phyloP scores from a whole-genome alignment of 2,888 invertebrate species.

The Acanthopleura granulata region DNA sequence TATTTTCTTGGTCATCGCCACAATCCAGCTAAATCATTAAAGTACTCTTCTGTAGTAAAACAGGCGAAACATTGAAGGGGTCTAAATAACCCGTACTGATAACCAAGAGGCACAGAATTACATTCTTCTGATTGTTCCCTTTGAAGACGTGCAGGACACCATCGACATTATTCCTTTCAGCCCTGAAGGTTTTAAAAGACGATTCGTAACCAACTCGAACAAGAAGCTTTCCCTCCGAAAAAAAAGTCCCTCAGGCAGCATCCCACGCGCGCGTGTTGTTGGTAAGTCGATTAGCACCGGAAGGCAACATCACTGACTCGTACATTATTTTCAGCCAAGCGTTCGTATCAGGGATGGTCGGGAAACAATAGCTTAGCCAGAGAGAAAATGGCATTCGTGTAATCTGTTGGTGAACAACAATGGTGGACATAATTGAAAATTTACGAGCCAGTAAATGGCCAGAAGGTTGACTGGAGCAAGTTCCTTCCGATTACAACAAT shows the following conservation, averaged over 20 bases:
- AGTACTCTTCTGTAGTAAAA: neutral
- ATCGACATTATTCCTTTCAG: neutral
- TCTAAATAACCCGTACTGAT: neutral
- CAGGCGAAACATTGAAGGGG: conserved; percentile 1
- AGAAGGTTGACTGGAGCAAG: neutral
- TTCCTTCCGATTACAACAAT: conserved; percentile 4
- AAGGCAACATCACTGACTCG: neutral
- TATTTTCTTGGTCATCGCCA: no score
- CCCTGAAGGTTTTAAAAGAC: neutral
- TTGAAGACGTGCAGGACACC: conserved; percentile 9
- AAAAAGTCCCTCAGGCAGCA: neutral
- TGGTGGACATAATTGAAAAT: neutral
- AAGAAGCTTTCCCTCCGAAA: neutral
- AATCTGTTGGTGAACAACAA: neutral
- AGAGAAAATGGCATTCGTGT: neutral
- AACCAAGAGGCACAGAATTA: neutral
- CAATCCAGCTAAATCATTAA: neutral
- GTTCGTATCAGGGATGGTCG: no score
- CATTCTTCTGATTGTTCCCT: neutral
- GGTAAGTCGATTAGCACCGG: neutral
- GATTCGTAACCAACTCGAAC: neutral
- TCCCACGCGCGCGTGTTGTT: neutral
- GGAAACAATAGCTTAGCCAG: neutral
- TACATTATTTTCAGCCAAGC: neutral
- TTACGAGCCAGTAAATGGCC: neutral